phyloP scores from a whole-genome alignment of 2,888 invertebrate genomes.

The Zaprionus bogoriensis region DNA sequence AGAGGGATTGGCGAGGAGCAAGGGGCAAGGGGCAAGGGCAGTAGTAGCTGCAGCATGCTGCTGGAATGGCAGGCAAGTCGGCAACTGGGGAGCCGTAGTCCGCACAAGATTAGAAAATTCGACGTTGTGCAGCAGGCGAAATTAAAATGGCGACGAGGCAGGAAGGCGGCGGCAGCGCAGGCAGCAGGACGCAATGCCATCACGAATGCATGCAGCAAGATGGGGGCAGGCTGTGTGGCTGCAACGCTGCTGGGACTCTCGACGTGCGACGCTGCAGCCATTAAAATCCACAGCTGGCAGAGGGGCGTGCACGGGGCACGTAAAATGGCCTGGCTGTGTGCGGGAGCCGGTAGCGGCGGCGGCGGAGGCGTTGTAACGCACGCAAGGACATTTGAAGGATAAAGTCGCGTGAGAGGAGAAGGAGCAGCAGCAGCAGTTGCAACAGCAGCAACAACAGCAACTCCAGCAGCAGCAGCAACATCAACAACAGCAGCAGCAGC shows the following conservation, averaged over 20 bases:
- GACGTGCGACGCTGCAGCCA: slow-evolving; percentile 56
- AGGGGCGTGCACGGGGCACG: slow-evolving; percentile 37
- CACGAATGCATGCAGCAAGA: slow-evolving; percentile 69
- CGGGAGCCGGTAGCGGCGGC: slow-evolving; percentile 63
- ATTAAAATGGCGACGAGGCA: slow-evolving; percentile 70
- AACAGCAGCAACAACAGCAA: slow-evolving; percentile 25
- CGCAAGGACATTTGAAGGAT: slow-evolving; percentile 82
- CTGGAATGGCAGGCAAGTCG: slow-evolving; percentile 40
- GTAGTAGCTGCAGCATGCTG: not conserved
- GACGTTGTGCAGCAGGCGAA: slow-evolving; percentile 78
- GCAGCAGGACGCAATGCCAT: slow-evolving; percentile 43
- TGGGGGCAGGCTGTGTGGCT: slow-evolving; percentile 24
- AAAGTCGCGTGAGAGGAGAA: slow-evolving; percentile 71
- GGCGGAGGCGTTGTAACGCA: slow-evolving; percentile 67
- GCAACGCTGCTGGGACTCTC: slow-evolving; percentile 65
- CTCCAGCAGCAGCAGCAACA: slow-evolving; percentile 11
- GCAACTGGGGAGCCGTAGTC: slow-evolving; percentile 77
- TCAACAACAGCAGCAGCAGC: slow-evolving; percentile 10
- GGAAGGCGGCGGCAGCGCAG: slow-evolving; percentile 11
- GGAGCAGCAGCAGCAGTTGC: slow-evolving; percentile 32
- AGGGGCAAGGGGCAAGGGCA: not conserved
- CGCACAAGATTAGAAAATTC: slow-evolving; percentile 79
- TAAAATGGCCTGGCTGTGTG: too few relatives aligned
- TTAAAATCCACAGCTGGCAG: slow-evolving; percentile 58
- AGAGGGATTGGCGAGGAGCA: slow-evolving; percentile 5